Base-by-base conservation (phyloP, 2,113 vertebrate species). In the Ranitomeya variabilis region DNA sequence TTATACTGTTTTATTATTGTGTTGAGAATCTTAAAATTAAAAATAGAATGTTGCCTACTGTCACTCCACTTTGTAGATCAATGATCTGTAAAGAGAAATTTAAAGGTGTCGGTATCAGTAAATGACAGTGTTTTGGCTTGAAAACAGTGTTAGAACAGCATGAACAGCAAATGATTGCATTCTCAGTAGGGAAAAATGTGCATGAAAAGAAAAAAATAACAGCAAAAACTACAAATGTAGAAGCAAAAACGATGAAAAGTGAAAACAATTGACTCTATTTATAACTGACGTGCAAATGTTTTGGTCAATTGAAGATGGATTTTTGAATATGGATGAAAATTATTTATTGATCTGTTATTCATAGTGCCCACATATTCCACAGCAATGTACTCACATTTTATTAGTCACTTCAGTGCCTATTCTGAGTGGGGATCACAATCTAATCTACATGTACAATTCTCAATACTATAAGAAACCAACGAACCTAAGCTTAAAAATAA, bases 101-200 rank as follows among this genome's bases (percentile, higher is more conserved):
- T 86, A 86, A 86, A 86, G 84, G 84, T 86, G 69, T 86, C 71
- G 64, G 84, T 86, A 86, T 86, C 84, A 77, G 84, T 86, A 86
- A 86, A 77, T 86, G 73, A 86, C 84, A 86, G 84, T 86, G 84
- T 86, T 86, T 86, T 86, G 84, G 84, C 84, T 77, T 74, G 69
- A 73, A 76, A 62, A 62, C 57, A 77, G 84, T 31, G 7, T 57
- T 77, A 52, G 73, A 86, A 18, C 71, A 86, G 73, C 69, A 21
- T 86, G 73, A 77, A 60, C 31, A 77, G 84, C 73, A 86, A 86
- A 86, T 86, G 59, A 86, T 76, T 86, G 26, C 19, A 86, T 59
- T 86, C 69, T 76, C 23, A 51, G 51, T 76, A 73, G 26, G 55
- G 21, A 60, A 62, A 86, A 74, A 13, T 45, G n/a, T 51, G 26